These are phyloP conservation scores for Auanema sp. DNA, from an alignment of 2,888 invertebrate species.

Conservation along the genomic window DNA sequence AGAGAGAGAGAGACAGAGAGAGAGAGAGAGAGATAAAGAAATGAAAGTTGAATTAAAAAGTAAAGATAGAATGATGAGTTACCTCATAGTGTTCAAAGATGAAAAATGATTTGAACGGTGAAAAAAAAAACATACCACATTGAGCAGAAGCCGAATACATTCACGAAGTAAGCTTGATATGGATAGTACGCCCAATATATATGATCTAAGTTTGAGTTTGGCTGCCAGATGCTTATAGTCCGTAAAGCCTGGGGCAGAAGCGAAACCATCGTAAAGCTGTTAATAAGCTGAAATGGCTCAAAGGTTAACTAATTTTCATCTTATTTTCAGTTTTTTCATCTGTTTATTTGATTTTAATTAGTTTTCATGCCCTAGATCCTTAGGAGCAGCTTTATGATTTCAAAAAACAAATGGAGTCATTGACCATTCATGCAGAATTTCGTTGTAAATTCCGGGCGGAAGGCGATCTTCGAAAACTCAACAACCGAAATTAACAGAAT, in stretches of 20 bases:
- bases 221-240: slow-evolving; percentile 45
- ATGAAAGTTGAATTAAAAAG: no score
- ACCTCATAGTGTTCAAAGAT: neutral
- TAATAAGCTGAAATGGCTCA: slow-evolving; percentile 45
- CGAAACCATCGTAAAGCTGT: slow-evolving; percentile 52
- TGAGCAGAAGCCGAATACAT: slow-evolving; percentile 57
- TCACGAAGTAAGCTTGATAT: slow-evolving; percentile 52
- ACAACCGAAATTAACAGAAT: no score
- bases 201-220: slow-evolving; percentile 37
- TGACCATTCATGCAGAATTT: no score
- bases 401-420: neutral
- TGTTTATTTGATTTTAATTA: neutral
- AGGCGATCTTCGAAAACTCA: no score
- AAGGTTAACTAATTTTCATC: neutral
- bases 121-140: slow-evolving; percentile 47
- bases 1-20: no score
- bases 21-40: no score
- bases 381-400: neutral
- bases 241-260: slow-evolving; percentile 56
- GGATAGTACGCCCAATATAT: slow-evolving; percentile 50
- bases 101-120: neutral
- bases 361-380: no score
- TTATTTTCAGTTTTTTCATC: neutral
- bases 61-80: no score
- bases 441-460: no score